phyloP scores from a whole-genome alignment of 2,797 vertebrate species.

The Tarsius wallacei region DNA sequence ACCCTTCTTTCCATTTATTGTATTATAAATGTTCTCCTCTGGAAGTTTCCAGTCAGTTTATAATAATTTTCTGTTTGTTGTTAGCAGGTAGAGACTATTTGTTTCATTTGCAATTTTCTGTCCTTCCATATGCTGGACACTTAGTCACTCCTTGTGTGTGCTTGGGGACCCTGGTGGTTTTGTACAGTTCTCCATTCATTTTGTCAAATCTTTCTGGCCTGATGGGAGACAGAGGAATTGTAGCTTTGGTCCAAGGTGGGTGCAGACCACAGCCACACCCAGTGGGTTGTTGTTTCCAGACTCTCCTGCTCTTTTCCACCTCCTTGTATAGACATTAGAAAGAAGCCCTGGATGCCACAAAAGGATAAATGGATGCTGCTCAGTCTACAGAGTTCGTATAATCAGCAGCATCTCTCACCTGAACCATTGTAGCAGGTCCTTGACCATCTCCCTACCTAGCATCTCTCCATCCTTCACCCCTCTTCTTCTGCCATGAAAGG shows the following conservation, averaged over 20 bases:
- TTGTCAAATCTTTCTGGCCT: neutral
- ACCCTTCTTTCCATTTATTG: neutral
- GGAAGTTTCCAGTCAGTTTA: neutral
- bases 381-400: too few relatives aligned
- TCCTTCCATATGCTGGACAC: neutral
- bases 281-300: neutral
- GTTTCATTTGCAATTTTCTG: neutral
- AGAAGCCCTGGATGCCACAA: neutral
- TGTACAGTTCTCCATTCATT: neutral
- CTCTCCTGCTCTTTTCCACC: neutral
- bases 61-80: neutral
- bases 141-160: neutral
- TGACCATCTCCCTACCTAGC: accelerated
- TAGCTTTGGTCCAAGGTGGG: neutral
- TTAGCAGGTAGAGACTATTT: neutral
- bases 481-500: neutral
- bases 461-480: neutral
- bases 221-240: neutral
- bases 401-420: neutral
- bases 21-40: neutral
- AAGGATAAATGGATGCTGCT: neutral
- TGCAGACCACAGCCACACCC: neutral
- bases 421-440: too few relatives aligned
- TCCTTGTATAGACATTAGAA: neutral
- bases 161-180: neutral